Conservation (phyloP, 2,113 vertebrate species). For the Propithecus coquereli region DNA sequence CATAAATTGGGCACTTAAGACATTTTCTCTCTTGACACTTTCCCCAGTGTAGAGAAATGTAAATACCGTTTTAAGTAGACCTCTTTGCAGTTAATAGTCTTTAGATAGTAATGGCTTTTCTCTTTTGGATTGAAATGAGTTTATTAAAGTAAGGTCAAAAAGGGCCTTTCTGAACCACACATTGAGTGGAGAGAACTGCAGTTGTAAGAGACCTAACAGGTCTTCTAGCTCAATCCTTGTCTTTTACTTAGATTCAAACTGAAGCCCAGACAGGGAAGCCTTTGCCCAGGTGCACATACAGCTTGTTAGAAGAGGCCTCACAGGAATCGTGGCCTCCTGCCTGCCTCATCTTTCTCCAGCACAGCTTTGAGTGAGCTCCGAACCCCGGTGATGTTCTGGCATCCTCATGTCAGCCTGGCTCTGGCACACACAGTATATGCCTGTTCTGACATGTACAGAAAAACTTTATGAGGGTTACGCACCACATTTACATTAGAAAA, state of each 20-base stretch:
- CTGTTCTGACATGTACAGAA: too few species aligned
- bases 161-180: background rate
- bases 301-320: background rate
- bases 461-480: background rate
- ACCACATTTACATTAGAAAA: background rate
- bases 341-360: background rate
- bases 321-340: background rate
- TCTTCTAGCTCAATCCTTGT: background rate
- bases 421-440: background rate
- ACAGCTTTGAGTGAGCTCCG: background rate
- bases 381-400: background rate
- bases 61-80: background rate
- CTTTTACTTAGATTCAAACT: background rate
- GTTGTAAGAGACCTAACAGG: background rate
- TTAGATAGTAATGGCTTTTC: background rate
- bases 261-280: background rate
- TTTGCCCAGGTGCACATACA: background rate
- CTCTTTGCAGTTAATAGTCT: background rate
- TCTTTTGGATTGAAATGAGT: background rate
- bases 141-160: background rate
- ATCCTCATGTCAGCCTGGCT: background rate
- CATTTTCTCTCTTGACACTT: background rate
- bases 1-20: background rate
- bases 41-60: background rate
- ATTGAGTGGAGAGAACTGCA: background rate